phyloP scores from a whole-genome alignment of 2,113 vertebrate genomes.

The Nothoprocta perdicaria region DNA sequence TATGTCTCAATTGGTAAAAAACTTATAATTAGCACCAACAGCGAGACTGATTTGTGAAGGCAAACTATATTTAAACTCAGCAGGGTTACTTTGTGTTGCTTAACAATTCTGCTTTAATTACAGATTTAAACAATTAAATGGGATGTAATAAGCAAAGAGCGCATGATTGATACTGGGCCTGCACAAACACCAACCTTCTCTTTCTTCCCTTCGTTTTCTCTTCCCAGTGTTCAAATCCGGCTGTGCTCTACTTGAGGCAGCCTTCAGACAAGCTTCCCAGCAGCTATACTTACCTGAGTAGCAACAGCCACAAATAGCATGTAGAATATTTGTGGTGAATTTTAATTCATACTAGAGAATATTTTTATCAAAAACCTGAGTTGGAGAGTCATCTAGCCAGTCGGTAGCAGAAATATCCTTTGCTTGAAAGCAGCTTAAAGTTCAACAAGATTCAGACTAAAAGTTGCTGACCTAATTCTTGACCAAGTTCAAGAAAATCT shows the following conservation, averaged over 20 bases:
- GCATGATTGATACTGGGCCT: neutral
- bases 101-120: neutral
- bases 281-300: too few relatives aligned
- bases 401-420: neutral
- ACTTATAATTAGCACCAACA: neutral
- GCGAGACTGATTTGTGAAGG: neutral
- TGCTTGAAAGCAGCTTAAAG: neutral
- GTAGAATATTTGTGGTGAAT: neutral
- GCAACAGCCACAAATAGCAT: too few relatives aligned
- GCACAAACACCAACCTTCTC: neutral
- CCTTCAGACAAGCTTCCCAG: neutral
- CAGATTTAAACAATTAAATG: neutral
- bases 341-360: neutral
- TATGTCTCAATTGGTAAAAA: neutral
- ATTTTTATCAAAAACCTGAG: neutral
- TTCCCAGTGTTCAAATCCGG: neutral
- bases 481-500: neutral
- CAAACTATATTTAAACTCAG: slow-evolving; percentile 42
- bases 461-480: neutral
- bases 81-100: neutral
- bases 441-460: neutral
- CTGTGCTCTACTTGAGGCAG: rapidly evolving
- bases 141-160: neutral
- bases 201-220: neutral
- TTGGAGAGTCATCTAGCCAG: neutral